phyloP scores from a whole-genome alignment of 2,113 vertebrate species.

The Fulica atra region DNA sequence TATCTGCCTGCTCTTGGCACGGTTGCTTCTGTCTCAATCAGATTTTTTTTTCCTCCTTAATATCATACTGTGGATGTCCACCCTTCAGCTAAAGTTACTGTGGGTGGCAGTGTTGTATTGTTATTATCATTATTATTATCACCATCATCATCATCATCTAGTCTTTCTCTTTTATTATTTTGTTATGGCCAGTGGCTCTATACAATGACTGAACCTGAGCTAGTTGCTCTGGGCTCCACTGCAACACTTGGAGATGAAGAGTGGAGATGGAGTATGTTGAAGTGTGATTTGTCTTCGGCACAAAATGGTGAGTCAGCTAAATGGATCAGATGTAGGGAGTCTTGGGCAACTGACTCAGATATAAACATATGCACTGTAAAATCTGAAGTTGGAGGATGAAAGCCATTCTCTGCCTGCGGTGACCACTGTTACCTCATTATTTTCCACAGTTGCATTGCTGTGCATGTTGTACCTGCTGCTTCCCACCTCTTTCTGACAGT shows the following conservation, averaged over 20 bases:
- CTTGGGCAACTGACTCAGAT: neutral
- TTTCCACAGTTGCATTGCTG: neutral
- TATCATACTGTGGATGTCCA: neutral
- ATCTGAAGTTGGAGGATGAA: neutral
- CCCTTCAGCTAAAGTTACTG: neutral
- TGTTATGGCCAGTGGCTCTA: neutral
- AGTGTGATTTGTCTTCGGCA: neutral
- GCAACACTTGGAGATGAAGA: neutral
- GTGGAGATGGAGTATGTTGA: neutral
- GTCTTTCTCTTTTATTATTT: neutral
- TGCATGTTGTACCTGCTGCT: neutral
- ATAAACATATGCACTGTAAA: neutral
- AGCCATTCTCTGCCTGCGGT: neutral
- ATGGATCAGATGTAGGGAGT: neutral
- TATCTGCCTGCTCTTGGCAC: neutral
- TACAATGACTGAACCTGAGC: neutral
- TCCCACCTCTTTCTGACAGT: neutral
- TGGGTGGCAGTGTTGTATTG: neutral
- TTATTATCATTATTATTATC: neutral
- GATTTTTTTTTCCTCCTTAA: neutral
- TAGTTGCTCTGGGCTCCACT: neutral
- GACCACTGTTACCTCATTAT: neutral
- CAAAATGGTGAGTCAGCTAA: neutral
- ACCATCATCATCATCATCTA: neutral
- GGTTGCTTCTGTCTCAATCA: neutral